A percentile compares a stretch with the other conserved stretches of the same genome.
These are phyloP conservation scores for Heteractis magnifica DNA, from an alignment of 92 coral and sea anemone genomes.

Conservation along the genomic window DNA sequence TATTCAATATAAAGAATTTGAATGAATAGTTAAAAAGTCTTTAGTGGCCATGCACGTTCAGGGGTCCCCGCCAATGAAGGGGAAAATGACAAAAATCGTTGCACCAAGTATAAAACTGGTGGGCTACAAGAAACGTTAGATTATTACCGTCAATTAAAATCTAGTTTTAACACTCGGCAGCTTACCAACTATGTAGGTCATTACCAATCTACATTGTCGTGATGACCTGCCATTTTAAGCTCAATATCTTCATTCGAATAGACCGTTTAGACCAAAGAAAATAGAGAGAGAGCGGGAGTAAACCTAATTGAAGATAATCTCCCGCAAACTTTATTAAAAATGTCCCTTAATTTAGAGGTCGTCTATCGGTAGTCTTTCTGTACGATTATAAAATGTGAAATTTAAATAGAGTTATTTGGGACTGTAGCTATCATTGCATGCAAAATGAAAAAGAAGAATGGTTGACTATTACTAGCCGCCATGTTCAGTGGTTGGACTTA, in stretches of 20 bases:
- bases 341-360: neutral
- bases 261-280: neutral
- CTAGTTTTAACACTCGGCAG: neutral
- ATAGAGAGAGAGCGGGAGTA: neutral
- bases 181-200: neutral
- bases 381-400: no score
- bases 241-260: neutral
- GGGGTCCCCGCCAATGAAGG: neutral
- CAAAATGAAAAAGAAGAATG: no score
- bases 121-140: neutral
- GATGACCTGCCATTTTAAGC: neutral
- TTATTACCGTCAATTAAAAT: neutral
- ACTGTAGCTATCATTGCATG: no score
- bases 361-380: no score
- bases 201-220: neutral
- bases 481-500: no score
- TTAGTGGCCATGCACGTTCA: neutral
- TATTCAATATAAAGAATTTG: no score
- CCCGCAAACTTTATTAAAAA: neutral
- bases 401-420: no score
- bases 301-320: neutral
- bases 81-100: neutral
- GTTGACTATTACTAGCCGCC: no score
- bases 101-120: neutral
- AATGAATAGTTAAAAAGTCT: no score